Conservation (phyloP, 1,140 invertebrate species). For the Paraescarpia echinospica region DNA sequence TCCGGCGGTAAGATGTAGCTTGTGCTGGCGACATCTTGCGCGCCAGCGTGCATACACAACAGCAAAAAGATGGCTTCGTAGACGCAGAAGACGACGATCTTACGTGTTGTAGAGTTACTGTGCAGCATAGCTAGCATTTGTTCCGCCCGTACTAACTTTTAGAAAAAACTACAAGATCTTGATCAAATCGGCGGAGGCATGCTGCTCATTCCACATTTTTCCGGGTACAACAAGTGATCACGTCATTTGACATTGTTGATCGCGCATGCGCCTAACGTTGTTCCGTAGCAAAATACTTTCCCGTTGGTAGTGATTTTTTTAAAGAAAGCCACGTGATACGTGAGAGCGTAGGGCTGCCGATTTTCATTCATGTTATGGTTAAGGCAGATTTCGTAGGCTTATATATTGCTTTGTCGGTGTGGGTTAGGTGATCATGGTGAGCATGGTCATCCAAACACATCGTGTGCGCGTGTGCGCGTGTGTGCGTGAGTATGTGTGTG, state of each 20-base stretch:
- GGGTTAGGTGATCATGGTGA: too few relatives aligned
- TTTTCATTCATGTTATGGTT: background rate
- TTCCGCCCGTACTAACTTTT: background rate
- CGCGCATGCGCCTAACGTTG: background rate
- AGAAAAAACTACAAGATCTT: background rate
- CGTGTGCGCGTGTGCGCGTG: too few relatives aligned
- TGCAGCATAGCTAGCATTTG: background rate
- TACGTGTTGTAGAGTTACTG: background rate
- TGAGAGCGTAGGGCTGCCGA: background rate
- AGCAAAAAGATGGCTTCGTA: background rate
- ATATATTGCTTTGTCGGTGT: too few relatives aligned
- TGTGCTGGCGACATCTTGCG: background rate
- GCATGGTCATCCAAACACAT: too few relatives aligned
- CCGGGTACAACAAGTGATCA: background rate
- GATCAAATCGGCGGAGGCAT: background rate
- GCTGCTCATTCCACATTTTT: background rate
- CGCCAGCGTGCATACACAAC: background rate
- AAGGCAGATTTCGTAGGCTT: background rate
- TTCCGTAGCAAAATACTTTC: background rate
- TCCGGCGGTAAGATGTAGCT: background rate
- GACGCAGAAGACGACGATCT: background rate
- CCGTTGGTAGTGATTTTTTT: background rate
- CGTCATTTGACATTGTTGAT: background rate
- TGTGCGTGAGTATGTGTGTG: too few relatives aligned
- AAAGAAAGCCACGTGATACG: background rate